Conservation (phyloP, 2,888 invertebrate species). For the Reticulitermes lucifugus region DNA sequence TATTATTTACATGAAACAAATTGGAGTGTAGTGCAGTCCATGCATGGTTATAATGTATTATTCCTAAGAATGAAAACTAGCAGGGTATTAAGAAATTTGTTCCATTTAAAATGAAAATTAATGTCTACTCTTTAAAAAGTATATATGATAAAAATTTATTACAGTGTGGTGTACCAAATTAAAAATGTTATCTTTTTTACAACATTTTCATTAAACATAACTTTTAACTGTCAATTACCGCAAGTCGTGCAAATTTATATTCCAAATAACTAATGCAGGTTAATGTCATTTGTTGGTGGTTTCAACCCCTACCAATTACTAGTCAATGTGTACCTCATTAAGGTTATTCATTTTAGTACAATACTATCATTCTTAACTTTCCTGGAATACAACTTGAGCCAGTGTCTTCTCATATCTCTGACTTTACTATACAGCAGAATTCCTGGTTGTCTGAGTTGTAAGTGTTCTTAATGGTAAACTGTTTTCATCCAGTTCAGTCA, state of each 20-base stretch:
- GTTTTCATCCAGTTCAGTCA: not conserved
- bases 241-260: constrained; percentile 14
- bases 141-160: constrained; percentile 1
- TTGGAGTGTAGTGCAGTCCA: not conserved
- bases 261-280: constrained; percentile 22
- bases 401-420: constrained; percentile 9
- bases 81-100: constrained; percentile 28
- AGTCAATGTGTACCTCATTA: constrained; percentile 49
- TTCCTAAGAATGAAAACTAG: constrained; percentile 20
- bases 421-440: constrained; percentile 17
- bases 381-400: constrained; percentile 16
- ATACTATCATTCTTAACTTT: constrained; percentile 32
- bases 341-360: constrained; percentile 48
- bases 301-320: constrained; percentile 10
- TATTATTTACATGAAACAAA: not conserved
- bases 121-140: constrained; percentile 10
- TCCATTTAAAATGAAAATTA: constrained; percentile 24
- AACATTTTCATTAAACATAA: constrained; percentile 29
- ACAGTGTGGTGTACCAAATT: constrained; percentile 30
- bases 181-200: constrained; percentile 40
- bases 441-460: constrained; percentile 21
- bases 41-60: constrained; percentile 14
- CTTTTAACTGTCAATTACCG: constrained; percentile 24
- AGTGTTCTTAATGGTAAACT: not conserved
- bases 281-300: not conserved